phyloP scores from a whole-genome alignment of 1,140 invertebrate genomes.

The Rhynchophorus ferrugineus region DNA sequence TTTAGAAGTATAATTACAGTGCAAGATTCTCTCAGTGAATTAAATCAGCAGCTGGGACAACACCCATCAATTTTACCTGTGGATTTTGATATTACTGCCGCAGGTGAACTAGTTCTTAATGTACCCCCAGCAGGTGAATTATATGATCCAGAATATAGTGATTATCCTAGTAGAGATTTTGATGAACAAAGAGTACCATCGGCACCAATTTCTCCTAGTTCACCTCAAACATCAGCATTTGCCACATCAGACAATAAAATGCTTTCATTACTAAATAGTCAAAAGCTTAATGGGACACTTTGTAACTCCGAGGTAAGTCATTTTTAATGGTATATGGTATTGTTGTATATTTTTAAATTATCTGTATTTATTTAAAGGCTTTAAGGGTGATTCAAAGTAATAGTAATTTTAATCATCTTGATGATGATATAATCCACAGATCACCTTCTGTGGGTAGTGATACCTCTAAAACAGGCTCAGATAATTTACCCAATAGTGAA shows the following conservation, averaged over 20 bases:
- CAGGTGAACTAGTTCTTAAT: slow-evolving; percentile 60
- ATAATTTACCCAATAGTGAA: slow-evolving; percentile 77
- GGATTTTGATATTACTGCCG: slow-evolving; percentile 81
- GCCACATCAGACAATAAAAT: slow-evolving; percentile 74
- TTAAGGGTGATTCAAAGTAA: slow-evolving; percentile 76
- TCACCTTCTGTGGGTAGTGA: slow-evolving; percentile 64
- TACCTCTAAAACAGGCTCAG: slow-evolving; percentile 61
- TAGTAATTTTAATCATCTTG: slow-evolving; percentile 55
- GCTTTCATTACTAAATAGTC: slow-evolving; percentile 73
- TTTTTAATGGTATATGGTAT: neutral
- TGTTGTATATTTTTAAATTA: neutral
- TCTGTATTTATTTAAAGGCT: slow-evolving; percentile 48
- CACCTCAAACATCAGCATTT: slow-evolving; percentile 49
- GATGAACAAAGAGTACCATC: slow-evolving; percentile 55
- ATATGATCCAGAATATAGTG: slow-evolving; percentile 42
- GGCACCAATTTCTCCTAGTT: slow-evolving; percentile 48
- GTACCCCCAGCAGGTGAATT: slow-evolving; percentile 45
- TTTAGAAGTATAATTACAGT: slow-evolving; percentile 87
- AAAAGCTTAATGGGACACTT: slow-evolving; percentile 73
- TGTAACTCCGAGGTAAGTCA: slow-evolving; percentile 64
- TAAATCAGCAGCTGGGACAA: slow-evolving; percentile 71
- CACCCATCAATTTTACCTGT: slow-evolving; percentile 87
- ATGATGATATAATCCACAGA: slow-evolving; percentile 45
- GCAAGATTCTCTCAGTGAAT: slow-evolving; percentile 74
- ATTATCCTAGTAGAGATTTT: slow-evolving; percentile 35